Conservation (phyloP, 2,888 invertebrate species). For the Ennomos quercinarius region DNA sequence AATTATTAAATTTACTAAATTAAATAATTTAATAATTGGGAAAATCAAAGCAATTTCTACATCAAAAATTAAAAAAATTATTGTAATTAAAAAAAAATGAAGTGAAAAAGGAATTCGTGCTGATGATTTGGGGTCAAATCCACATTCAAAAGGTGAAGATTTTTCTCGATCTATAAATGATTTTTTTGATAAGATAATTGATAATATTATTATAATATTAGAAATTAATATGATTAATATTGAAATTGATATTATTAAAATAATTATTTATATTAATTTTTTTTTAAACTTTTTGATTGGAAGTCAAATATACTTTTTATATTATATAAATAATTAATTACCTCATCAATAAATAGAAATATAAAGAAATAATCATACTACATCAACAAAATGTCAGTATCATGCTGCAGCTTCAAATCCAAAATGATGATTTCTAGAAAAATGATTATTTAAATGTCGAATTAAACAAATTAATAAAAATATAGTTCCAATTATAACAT, state of each 20-base stretch:
- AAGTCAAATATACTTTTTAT: constrained; percentile 89
- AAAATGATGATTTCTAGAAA: constrained; percentile 47
- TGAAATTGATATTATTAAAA: constrained; percentile 62
- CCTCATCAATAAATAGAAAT: constrained; percentile 89
- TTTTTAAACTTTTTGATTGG: constrained; percentile 88
- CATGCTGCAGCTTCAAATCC: constrained; percentile 69
- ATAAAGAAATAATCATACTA: constrained; percentile 67
- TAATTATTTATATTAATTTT: constrained; percentile 86
- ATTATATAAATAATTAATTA: constrained; percentile 87
- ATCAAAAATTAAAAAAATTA: constrained; percentile 91
- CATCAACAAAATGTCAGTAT: constrained; percentile 71
- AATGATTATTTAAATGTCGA: constrained; percentile 63
- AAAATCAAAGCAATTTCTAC: constrained; percentile 88
- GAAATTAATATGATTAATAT: constrained; percentile 69
- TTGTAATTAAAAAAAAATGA: constrained; percentile 88
- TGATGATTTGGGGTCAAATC: constrained; percentile 70
- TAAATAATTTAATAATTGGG: constrained; percentile 79
- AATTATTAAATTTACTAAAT: constrained; percentile 54
- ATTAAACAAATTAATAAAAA: constrained; percentile 63
- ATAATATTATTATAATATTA: constrained; percentile 78
- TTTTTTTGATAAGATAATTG: constrained; percentile 85
- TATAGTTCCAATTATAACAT: constrained; percentile 86
- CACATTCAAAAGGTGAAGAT: constrained; percentile 86
- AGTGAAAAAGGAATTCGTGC: constrained; percentile 71
- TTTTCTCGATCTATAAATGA: constrained; percentile 86